These are phyloP conservation scores for Cephus nigrinus DNA, from an alignment of 2,888 invertebrate genomes.

Conservation along the genomic window DNA sequence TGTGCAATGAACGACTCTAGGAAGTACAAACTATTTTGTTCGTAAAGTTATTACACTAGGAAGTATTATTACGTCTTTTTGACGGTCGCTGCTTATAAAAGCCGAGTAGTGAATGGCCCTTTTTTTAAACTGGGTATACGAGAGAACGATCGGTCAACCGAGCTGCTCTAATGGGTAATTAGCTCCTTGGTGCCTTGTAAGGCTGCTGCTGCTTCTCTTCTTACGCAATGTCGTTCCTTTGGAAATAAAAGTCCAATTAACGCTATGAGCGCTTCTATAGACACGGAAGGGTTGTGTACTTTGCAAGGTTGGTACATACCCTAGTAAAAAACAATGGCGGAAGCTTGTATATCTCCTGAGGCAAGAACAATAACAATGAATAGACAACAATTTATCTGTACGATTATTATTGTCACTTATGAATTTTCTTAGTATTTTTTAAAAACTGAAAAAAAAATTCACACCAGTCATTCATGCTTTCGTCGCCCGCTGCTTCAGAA, in stretches of 20 bases:
- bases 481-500: background rate
- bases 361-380: background rate
- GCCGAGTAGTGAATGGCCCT: background rate
- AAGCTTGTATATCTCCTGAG: background rate
- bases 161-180: conserved; percentile 37
- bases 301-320: background rate
- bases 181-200: conserved; percentile 33
- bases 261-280: conserved; percentile 14
- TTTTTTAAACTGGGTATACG: background rate
- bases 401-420: background rate
- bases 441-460: background rate
- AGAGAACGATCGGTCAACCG: conserved; percentile 26
- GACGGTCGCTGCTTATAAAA: background rate
- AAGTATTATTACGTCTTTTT: background rate
- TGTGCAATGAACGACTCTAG: background rate
- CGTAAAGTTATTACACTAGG: background rate
- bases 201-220: conserved; percentile 34
- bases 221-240: conserved; percentile 27
- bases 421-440: background rate
- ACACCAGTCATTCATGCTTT: background rate
- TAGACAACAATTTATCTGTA: background rate
- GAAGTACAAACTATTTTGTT: background rate
- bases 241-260: conserved; percentile 29
- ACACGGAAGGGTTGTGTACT: conserved; percentile 14
- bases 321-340: background rate